phyloP scores from a whole-genome alignment of 2,888 invertebrate species.

The Lagria hirta region DNA sequence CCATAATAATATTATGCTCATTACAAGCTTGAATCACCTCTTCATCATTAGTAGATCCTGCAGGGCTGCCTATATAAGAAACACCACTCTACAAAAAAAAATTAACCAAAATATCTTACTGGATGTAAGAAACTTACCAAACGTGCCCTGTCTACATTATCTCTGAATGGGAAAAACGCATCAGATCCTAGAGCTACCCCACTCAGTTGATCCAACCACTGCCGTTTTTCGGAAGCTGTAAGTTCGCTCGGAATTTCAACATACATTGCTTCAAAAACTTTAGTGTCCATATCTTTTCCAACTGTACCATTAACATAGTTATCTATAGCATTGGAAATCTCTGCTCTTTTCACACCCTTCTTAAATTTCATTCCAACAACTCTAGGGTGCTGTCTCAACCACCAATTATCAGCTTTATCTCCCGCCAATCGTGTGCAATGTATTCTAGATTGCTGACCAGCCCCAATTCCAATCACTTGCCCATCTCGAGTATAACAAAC shows the following conservation, averaged over 20 bases:
- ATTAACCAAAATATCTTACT: slow-evolving; percentile 1
- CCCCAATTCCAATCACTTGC: slow-evolving; percentile 89
- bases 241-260: slow-evolving; percentile 73
- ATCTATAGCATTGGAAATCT: slow-evolving; percentile 94
- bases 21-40: slow-evolving; percentile 89
- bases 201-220: slow-evolving; percentile 71
- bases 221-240: slow-evolving; percentile 64
- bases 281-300: slow-evolving; percentile 82
- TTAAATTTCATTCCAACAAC: slow-evolving; percentile 83
- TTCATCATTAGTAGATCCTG: slow-evolving; percentile 92
- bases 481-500: slow-evolving; percentile 96
- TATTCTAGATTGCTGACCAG: slow-evolving; percentile 98
- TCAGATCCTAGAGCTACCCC: slow-evolving; percentile 90
- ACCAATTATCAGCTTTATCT: slow-evolving; percentile 97
- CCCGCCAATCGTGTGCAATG: slow-evolving; percentile 97
- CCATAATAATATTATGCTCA: slow-evolving; percentile 82
- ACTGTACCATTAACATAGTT: slow-evolving; percentile 91
- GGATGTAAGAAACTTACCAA: slow-evolving; percentile 69
- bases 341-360: slow-evolving; percentile 82
- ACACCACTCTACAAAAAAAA: slow-evolving; percentile 80
- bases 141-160: slow-evolving; percentile 91
- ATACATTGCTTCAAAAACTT: slow-evolving; percentile 74
- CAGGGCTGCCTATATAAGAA: slow-evolving; percentile 87
- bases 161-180: slow-evolving; percentile 98
- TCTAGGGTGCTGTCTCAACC: slow-evolving; percentile 90